Base-by-base conservation (phyloP, 2,113 vertebrate species). In the Oenanthe oenanthe region DNA sequence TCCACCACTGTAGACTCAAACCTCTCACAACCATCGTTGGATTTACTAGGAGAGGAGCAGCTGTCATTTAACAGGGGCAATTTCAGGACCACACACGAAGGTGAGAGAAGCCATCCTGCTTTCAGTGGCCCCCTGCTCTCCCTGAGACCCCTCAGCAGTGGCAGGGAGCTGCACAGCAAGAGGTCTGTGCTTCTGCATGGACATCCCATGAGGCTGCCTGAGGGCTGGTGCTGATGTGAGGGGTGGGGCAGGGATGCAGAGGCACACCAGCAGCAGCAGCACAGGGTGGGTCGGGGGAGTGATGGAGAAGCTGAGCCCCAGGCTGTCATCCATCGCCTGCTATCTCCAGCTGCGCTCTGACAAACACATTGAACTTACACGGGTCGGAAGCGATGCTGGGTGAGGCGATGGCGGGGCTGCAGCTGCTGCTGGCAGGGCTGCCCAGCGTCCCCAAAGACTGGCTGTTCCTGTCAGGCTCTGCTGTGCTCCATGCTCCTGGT, bases 151-250 rank as follows among this genome's bases (percentile, higher is more conserved):
- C 32, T n/a, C 45, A 12, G 18, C 58, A 17, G 47, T 0, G 4
- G 19, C 2, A 4, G 21, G 19, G 9, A 13, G 7, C 29, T 62
- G n/a, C 43, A 28, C 8, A 45, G 72, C 8, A 10, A 58, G 7
- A 0, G 0, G 7, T 42, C 21, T 28, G 19, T 42, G 32, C 28
- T 79, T 68, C 58, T 83, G 43, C 6, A 0, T 0, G 0, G 32
- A 5, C 1, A 0, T 43, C 31, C 16, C 40, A n/a, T 5, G 4
- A 7, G 0, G 28, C 60, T 76, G 38, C n/a, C 29, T 5, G 42
- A 20, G 28, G 2, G 0, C 45, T 14, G n/a, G 19, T 63, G 76
- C 68, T 51, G 58, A 10, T 1, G 5, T 1, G 3, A 79, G 54
- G 53, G 45, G 16, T 6, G 36, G 54, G 42, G 32, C 58, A 82